Percentiles rank a stretch among this genome's conserved stretches.
Conservation (phyloP, 2,888 invertebrate genomes). For the Acrobeloides nanus region DNA sequence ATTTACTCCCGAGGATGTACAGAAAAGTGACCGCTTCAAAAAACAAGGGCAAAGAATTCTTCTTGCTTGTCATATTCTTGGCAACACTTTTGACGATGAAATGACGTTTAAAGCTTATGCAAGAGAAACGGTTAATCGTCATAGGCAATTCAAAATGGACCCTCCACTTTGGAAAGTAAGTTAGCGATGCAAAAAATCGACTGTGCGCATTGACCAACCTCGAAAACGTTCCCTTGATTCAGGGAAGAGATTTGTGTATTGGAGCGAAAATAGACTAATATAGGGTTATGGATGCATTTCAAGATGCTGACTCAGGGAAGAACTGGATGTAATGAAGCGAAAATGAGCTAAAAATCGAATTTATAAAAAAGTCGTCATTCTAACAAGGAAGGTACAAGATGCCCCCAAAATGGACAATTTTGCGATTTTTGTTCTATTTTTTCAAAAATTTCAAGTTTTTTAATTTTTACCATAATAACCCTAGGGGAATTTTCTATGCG, state of each 20-base stretch:
- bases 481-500: no score
- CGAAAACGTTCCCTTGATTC: not conserved
- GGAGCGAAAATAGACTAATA: not conserved
- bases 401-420: no score
- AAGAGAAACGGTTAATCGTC: constrained; percentile 45
- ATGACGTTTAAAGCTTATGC: constrained; percentile 40
- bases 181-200: not conserved
- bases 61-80: constrained; percentile 38
- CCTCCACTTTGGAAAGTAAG: constrained; percentile 41
- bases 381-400: no score
- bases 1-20: constrained; percentile 32
- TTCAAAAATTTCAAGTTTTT: no score
- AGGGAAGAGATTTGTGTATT: not conserved
- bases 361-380: no score
- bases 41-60: constrained; percentile 50
- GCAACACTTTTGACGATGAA: constrained; percentile 33
- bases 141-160: constrained; percentile 49
- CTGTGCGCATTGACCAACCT: not conserved
- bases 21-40: constrained; percentile 38
- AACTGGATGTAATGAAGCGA: no score
- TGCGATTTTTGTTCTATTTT: no score
- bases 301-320: no score
- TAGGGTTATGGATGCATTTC: not conserved
- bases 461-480: no score
- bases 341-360: no score